phyloP scores from a whole-genome alignment of 2,797 vertebrate genomes.

The Sebastes minor region DNA sequence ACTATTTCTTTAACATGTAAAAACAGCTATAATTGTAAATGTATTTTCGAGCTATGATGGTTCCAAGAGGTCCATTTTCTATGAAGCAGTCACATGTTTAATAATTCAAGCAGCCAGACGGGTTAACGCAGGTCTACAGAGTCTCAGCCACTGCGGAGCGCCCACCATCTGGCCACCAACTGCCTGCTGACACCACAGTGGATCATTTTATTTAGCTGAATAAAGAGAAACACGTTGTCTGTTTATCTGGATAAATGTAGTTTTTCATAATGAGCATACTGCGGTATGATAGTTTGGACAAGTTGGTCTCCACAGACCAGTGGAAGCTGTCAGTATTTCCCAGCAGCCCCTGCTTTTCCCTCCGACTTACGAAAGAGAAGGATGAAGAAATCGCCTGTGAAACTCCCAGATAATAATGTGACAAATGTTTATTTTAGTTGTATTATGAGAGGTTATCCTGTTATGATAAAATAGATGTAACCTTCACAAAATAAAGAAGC shows the following conservation, averaged over 20 bases:
- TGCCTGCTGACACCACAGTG: background rate
- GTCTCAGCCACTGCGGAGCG: background rate
- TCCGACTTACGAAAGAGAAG: background rate
- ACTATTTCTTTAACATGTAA: background rate
- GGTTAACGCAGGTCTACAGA: background rate
- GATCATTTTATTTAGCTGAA: background rate
- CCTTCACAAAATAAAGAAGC: background rate
- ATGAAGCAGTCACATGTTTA: background rate
- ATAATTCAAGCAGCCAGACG: background rate
- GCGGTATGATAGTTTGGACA: background rate
- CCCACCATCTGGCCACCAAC: slow-evolving; percentile 23
- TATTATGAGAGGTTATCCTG: background rate
- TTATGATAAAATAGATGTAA: background rate
- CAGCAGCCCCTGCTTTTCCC: background rate
- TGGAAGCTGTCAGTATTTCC: background rate
- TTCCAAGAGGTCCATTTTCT: background rate
- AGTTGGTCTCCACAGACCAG: background rate
- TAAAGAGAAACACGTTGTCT: background rate
- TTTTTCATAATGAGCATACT: background rate
- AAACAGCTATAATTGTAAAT: background rate
- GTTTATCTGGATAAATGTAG: background rate
- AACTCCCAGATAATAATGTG: background rate
- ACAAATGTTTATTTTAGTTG: background rate
- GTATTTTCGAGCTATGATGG: background rate
- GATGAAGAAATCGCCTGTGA: background rate